Evolutionary conservation across 2,888 invertebrate genomes (phyloP), one percentile per base, ranked within the genome.

Genomic region (Clistopyga incitator): DNA sequence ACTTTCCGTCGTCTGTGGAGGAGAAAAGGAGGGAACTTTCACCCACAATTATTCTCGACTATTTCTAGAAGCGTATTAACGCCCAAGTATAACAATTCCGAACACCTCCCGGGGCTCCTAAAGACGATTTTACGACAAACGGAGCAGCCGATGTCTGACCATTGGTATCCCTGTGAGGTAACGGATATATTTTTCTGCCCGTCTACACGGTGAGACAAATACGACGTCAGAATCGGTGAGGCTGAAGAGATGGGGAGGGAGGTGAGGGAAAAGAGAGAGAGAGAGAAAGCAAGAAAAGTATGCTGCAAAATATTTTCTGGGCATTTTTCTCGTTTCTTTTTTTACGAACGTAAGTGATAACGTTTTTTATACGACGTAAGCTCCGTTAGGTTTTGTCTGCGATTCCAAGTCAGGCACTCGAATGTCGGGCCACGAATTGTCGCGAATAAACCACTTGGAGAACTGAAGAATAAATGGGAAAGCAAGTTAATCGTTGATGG

Each of bases 111-210:
- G 68, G 54, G 23, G 42, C 23, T 3, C 42, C n/a, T 18, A 20
- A 56, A 45, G 38, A 34, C 38, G 6, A 15, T 15, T 4, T n/a
- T 54, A 25, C 20, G 13, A 34, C 18, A n/a, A n/a, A 50, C 15
- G 20, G 34, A 54, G 67, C 1, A 18, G n/a, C 45, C 45, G 45
- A 59, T 20, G 11, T 11, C n/a, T 45, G 47, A 34, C 11, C 10
- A 76, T 64, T 20, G 72, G 25, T 70, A 61, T 42, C 64, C 54
- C 70, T 65, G 70, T 72, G 78, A 76, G 74, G 84, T 84, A 80
- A 87, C 84, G 85, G 77, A 87, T 88, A 88, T 89, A 90, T 91
- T 90, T 91, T 91, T 91, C 88, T 89, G 90, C 86, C 89, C 86
- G 83, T 90, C 85, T 88, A 86, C 84, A 81, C 74, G 85, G 83